A percentile compares a stretch with the other conserved stretches of the same genome.
phyloP scores from a whole-genome alignment of 2,113 vertebrate species.

The Propithecus coquereli region DNA sequence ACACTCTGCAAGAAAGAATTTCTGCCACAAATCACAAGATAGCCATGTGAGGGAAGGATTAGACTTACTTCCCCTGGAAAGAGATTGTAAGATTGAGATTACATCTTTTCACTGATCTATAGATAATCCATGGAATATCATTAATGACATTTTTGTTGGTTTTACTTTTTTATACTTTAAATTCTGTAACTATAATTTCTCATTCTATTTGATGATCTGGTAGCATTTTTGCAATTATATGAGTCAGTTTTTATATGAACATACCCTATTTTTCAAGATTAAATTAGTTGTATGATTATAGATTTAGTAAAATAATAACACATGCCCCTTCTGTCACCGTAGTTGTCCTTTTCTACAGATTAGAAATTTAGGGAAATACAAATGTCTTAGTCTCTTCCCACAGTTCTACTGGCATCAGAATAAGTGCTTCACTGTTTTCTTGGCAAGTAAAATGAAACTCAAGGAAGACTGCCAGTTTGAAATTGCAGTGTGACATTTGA shows the following conservation, averaged over 20 bases:
- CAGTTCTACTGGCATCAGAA: constrained; percentile 59
- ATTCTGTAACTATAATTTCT: not conserved
- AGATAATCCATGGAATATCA: not conserved
- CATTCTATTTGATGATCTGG: not conserved
- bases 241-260: not conserved
- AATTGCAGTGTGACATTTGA: constrained; percentile 65
- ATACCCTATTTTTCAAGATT: not conserved
- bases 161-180: not conserved
- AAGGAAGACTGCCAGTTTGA: constrained; percentile 59
- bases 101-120: not conserved
- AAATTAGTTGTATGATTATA: not conserved
- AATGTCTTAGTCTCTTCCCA: constrained; percentile 59
- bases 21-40: not conserved
- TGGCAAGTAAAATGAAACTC: constrained; percentile 52
- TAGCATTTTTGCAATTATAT: not conserved
- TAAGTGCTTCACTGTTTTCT: constrained; percentile 67
- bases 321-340: not conserved
- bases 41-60: not conserved
- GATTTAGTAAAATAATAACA: constrained; percentile 21
- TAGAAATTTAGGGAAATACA: constrained; percentile 50
- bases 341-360: constrained; percentile 42
- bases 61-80: not conserved
- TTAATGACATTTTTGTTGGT: not conserved
- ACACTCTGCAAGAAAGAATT: not conserved
- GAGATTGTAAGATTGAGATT: not conserved